Conservation (phyloP, 1,140 invertebrate species). For the Heliconius melpomene region DNA sequence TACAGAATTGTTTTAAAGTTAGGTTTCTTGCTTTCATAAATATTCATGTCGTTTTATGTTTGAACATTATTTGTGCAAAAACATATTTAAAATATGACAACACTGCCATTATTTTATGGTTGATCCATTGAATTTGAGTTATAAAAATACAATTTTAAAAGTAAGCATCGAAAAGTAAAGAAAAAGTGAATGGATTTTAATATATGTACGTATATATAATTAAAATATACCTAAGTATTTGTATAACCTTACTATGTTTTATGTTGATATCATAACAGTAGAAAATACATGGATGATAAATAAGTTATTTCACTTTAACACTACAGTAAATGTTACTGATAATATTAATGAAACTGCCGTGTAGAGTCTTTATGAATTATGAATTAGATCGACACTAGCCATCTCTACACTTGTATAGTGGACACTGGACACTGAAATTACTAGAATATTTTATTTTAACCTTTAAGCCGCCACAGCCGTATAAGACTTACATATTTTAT, state of each 20-base stretch:
- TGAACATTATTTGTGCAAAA: conserved; percentile 19
- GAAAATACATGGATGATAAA: background rate
- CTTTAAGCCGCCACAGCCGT: background rate
- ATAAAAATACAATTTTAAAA: background rate
- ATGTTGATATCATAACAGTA: background rate
- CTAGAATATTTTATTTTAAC: conserved; percentile 3
- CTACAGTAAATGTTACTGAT: background rate
- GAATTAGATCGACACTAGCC: conserved; percentile 19
- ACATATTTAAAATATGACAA: conserved; percentile 8
- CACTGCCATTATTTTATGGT: background rate
- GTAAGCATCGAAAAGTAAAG: background rate
- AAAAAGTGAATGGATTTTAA: background rate
- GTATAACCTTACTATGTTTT: background rate
- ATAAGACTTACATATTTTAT: background rate
- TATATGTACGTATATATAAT: too few species aligned
- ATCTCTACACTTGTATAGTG: background rate
- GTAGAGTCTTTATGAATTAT: conserved; percentile 26
- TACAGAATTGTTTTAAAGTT: conserved; percentile 24
- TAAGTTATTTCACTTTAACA: background rate
- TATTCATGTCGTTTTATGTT: conserved; percentile 21
- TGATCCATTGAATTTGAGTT: background rate
- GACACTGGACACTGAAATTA: background rate
- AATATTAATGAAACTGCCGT: conserved; percentile 25
- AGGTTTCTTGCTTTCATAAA: conserved; percentile 17
- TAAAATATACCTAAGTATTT: background rate